Evolutionary conservation across 2,888 invertebrate species (phyloP).

Genomic region (Dynastes grantii): DNA sequence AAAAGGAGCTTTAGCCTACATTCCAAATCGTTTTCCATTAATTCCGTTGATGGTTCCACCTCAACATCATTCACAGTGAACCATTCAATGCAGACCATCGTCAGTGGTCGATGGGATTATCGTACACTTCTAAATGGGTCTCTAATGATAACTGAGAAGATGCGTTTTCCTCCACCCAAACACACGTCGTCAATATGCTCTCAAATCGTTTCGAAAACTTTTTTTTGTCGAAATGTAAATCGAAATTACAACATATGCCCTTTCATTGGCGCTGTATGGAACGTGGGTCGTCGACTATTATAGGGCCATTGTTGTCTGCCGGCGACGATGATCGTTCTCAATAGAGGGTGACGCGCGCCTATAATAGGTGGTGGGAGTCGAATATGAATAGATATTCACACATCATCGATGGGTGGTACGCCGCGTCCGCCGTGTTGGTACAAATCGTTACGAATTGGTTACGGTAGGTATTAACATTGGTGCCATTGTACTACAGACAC

Average conservation of each 20-base stretch:
- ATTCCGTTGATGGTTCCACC: neutral
- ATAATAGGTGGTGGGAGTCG: slow-evolving; percentile 34
- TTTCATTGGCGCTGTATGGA: slow-evolving; percentile 17
- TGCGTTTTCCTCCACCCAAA: neutral
- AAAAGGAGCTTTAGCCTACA: too few relatives aligned
- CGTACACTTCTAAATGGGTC: neutral
- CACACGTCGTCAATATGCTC: neutral
- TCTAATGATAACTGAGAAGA: neutral
- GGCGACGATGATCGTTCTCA: slow-evolving; percentile 32
- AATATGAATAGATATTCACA: slow-evolving; percentile 40
- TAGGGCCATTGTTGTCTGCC: slow-evolving; percentile 31
- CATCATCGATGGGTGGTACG: slow-evolving; percentile 30
- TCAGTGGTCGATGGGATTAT: too few relatives aligned
- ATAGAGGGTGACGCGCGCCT: slow-evolving; percentile 30
- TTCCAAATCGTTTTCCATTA: neutral
- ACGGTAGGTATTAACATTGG: slow-evolving; percentile 5
- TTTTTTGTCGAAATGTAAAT: slow-evolving; percentile 10
- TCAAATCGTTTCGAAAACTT: neutral
- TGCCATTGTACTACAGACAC: neutral
- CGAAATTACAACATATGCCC: slow-evolving; percentile 19
- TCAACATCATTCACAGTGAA: too few relatives aligned
- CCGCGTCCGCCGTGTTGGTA: slow-evolving; percentile 9
- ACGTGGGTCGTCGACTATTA: slow-evolving; percentile 25
- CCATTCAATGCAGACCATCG: too few relatives aligned
- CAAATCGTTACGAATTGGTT: slow-evolving; percentile 18